Evolutionary conservation across 2,113 vertebrate genomes (phyloP).

Genomic region (Podarcis raffonei): DNA sequence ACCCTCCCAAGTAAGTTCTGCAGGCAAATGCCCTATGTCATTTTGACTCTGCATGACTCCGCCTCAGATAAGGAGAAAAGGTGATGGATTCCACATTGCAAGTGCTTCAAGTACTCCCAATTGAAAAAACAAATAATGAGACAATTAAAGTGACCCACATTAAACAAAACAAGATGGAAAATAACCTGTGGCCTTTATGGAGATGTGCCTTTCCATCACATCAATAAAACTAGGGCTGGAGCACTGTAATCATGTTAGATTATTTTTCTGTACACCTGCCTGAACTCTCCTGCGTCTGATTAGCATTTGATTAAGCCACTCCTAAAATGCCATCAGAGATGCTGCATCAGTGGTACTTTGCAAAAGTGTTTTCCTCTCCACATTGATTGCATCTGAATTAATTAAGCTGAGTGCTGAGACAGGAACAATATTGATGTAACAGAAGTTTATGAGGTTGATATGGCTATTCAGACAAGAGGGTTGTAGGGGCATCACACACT

Average conservation of each 20-base stretch:
- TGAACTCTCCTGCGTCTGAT: slow-evolving; percentile 67
- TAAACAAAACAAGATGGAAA: slow-evolving; percentile 48
- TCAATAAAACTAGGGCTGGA: slow-evolving; percentile 50
- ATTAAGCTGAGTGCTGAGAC: slow-evolving; percentile 61
- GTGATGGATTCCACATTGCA: slow-evolving; percentile 35
- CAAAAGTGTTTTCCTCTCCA: slow-evolving; percentile 61
- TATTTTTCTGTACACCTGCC: slow-evolving; percentile 59
- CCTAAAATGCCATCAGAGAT: slow-evolving; percentile 57
- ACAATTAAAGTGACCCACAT: slow-evolving; percentile 46
- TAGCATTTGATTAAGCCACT: slow-evolving; percentile 72
- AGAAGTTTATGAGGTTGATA: slow-evolving; percentile 68
- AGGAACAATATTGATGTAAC: slow-evolving; percentile 72
- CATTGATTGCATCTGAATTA: slow-evolving; percentile 71
- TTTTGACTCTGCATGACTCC: slow-evolving; percentile 54
- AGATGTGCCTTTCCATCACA: slow-evolving; percentile 32
- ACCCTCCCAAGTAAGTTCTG: slow-evolving; percentile 10
- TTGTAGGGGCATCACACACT: background rate
- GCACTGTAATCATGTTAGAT: slow-evolving; percentile 57
- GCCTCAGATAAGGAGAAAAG: slow-evolving; percentile 37
- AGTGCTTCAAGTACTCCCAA: slow-evolving; percentile 50
- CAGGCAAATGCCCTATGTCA: slow-evolving; percentile 27
- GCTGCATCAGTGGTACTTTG: slow-evolving; percentile 15
- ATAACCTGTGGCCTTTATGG: slow-evolving; percentile 38
- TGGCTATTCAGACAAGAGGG: slow-evolving; percentile 57
- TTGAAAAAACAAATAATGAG: slow-evolving; percentile 65